Conservation (phyloP, 2,888 invertebrate species). For the Eristalinus sepulchralis region DNA sequence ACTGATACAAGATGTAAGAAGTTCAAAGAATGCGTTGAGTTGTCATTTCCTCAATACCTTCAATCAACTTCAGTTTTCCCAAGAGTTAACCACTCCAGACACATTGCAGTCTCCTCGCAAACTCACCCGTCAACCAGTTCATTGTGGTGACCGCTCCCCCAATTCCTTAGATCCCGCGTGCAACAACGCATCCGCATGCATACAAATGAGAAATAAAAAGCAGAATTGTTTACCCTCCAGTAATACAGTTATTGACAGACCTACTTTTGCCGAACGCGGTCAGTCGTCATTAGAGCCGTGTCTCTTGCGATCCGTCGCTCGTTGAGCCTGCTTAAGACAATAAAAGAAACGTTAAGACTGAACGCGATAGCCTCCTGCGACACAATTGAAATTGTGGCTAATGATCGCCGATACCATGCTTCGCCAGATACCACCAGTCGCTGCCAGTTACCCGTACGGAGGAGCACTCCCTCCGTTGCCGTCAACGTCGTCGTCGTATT, state of each 20-base stretch:
- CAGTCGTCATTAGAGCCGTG: slow-evolving; percentile 57
- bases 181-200: background rate
- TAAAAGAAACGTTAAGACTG: slow-evolving; percentile 58
- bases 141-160: background rate
- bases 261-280: slow-evolving; percentile 45
- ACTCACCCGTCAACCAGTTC: background rate
- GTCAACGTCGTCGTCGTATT: slow-evolving; percentile 64
- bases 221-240: background rate
- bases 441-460: slow-evolving; percentile 39
- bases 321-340: slow-evolving; percentile 48
- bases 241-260: slow-evolving; percentile 65
- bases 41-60: background rate
- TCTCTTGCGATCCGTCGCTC: background rate
- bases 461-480: slow-evolving; percentile 47
- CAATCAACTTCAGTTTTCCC: background rate
- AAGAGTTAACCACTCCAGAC: background rate
- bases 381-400: slow-evolving; percentile 60
- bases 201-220: slow-evolving; percentile 61
- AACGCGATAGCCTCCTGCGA: slow-evolving; percentile 25
- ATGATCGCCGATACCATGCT: slow-evolving; percentile 28
- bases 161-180: background rate
- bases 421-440: slow-evolving; percentile 18
- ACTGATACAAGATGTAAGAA: too few species aligned
- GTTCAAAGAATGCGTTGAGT: too few species aligned
- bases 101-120: background rate